A percentile compares a stretch with the other conserved stretches of the same genome.
phyloP scores from a whole-genome alignment of 2,888 invertebrate genomes.

The Scrobipalpa costella region DNA sequence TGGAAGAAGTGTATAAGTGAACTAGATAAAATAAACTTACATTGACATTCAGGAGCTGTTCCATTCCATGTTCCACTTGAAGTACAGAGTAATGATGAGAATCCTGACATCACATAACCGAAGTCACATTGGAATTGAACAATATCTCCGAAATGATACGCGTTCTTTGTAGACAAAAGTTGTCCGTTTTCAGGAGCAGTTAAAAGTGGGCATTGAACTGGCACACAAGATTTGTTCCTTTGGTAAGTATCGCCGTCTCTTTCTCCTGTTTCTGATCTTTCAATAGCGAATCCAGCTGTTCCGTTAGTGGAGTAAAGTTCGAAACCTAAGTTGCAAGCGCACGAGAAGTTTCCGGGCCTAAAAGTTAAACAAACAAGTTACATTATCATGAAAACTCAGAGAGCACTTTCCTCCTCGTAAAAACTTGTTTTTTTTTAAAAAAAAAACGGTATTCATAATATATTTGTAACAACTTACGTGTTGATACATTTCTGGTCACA shows the following conservation, averaged over 20 bases:
- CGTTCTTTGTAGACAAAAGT: slow-evolving; percentile 88
- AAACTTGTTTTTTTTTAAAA: no score
- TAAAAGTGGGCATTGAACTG: slow-evolving; percentile 92
- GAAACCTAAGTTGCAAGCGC: slow-evolving; percentile 94
- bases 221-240: slow-evolving; percentile 96
- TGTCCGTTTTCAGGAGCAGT: slow-evolving; percentile 92
- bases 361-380: neutral
- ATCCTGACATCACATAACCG: slow-evolving; percentile 95
- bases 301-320: slow-evolving; percentile 94
- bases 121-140: slow-evolving; percentile 96
- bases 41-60: slow-evolving; percentile 94
- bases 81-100: slow-evolving; percentile 91
- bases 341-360: slow-evolving; percentile 92
- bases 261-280: slow-evolving; percentile 90
- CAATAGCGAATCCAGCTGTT: slow-evolving; percentile 92
- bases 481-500: slow-evolving; percentile 97
- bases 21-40: slow-evolving; percentile 76
- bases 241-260: slow-evolving; percentile 94
- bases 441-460: no score
- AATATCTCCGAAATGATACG: slow-evolving; percentile 94
- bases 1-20: no score
- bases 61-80: slow-evolving; percentile 97
- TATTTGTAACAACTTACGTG: slow-evolving; percentile 65
- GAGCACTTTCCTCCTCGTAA: no score
- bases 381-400: slow-evolving; percentile 8